These are phyloP conservation scores for Mnemiopsis leidyi DNA, from an alignment of 37 sponge, comb jelly and placozoan species.

Conservation along the genomic window DNA sequence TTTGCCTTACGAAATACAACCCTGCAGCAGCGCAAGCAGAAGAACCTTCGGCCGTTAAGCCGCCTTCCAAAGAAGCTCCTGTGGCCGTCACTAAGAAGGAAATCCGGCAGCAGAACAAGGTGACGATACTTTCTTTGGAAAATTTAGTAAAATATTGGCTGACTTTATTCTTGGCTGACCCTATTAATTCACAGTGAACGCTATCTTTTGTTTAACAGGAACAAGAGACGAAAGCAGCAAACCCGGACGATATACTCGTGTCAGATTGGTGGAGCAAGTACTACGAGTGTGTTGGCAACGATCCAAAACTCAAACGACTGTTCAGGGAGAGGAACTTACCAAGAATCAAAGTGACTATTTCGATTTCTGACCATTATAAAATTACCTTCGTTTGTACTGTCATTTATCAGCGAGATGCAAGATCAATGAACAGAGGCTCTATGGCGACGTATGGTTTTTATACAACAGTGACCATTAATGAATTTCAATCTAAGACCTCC, in stretches of 20 bases:
- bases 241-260: constrained; percentile 52
- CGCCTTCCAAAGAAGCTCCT: not conserved
- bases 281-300: constrained; percentile 82
- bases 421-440: too few relatives aligned
- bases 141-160: too few relatives aligned
- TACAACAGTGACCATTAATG: too few relatives aligned
- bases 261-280: constrained; percentile 99
- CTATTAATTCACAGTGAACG: too few relatives aligned
- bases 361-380: not conserved
- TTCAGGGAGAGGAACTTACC: constrained; percentile 46
- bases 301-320: not conserved
- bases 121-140: not conserved
- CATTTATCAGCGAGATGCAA: too few relatives aligned
- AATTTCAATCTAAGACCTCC: too few relatives aligned
- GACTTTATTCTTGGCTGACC: too few relatives aligned
- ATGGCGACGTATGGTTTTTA: too few relatives aligned
- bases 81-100: not conserved
- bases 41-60: not conserved
- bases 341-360: not conserved
- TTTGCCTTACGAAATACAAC: too few relatives aligned
- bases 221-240: not conserved
- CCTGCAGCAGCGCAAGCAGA: too few relatives aligned
- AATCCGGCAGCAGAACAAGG: not conserved
- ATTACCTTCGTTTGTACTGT: too few relatives aligned
- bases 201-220: too few relatives aligned